Percentiles rank a stretch among this genome's conserved stretches.
Evolutionary conservation across 2,113 vertebrate genomes (phyloP).

Genomic region (Sturnira hondurensis): DNA sequence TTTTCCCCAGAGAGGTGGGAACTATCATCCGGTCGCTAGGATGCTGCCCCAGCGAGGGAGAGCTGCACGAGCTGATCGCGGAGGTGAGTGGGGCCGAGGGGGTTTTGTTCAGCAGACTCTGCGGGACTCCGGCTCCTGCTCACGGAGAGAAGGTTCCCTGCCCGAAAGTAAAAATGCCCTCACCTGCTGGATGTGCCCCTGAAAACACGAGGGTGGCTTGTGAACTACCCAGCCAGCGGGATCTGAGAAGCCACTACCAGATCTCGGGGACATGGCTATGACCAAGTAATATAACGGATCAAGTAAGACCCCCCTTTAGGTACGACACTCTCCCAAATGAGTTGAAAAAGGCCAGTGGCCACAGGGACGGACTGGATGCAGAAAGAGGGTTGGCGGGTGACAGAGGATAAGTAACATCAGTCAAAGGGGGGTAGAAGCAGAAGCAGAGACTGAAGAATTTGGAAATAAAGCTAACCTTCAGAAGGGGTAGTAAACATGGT

Average conservation of each 20-base stretch:
- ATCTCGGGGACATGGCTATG: not conserved
- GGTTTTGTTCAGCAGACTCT: not conserved
- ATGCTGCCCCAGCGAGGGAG: conserved; percentile 90
- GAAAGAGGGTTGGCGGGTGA: not conserved
- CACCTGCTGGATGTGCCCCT: not conserved
- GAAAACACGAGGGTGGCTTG: not conserved
- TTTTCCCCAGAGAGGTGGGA: conserved; percentile 87
- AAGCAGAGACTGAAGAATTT: not conserved
- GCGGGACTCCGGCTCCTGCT: accelerated
- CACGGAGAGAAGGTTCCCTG: not conserved
- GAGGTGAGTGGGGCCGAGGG: conserved; percentile 79
- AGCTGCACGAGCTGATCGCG: conserved; percentile 88
- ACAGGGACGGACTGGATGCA: not conserved
- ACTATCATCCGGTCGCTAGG: conserved; percentile 92
- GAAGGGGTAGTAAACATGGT: not conserved
- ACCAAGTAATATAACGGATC: not conserved
- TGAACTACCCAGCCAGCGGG: not conserved
- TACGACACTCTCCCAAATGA: not conserved
- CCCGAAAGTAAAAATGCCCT: not conserved
- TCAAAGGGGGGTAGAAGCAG: not conserved
- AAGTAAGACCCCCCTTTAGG: not conserved
- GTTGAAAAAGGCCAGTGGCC: not conserved
- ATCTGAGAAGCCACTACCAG: not conserved
- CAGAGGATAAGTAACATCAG: not conserved
- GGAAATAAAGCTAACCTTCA: not conserved